Evolutionary conservation across 2,113 vertebrate genomes (phyloP).

Genomic region (Takifugu flavidus): DNA sequence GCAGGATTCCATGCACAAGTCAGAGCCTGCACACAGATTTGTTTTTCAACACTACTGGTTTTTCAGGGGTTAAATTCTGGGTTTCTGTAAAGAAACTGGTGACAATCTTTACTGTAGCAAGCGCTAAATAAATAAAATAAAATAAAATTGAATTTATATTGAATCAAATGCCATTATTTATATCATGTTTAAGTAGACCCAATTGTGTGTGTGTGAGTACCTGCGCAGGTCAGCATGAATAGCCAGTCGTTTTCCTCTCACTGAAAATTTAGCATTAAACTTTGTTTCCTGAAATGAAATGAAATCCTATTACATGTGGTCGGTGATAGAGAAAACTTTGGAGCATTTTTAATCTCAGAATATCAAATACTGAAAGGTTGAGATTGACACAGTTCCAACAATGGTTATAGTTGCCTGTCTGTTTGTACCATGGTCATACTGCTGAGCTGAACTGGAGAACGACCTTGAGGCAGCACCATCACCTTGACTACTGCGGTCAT

Average conservation of each 20-base stretch:
- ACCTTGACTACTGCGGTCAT: slow-evolving; percentile 84
- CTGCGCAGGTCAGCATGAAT: slow-evolving; percentile 85
- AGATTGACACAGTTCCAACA: too few species aligned
- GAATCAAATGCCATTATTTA: neutral
- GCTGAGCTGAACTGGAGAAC: slow-evolving; percentile 80
- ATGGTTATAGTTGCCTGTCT: neutral
- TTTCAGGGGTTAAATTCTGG: too few species aligned
- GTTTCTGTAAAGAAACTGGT: too few species aligned
- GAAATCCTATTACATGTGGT: neutral
- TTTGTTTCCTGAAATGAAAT: slow-evolving; percentile 77
- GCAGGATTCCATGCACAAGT: too few species aligned
- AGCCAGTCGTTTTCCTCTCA: slow-evolving; percentile 82
- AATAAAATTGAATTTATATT: neutral
- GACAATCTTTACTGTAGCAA: too few species aligned
- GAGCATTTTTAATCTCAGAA: too few species aligned
- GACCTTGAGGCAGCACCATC: slow-evolving; percentile 71
- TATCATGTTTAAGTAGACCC: neutral
- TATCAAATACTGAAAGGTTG: too few species aligned
- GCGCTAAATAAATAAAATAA: neutral
- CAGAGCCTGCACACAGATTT: too few species aligned
- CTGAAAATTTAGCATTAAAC: slow-evolving; percentile 84
- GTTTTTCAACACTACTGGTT: too few species aligned
- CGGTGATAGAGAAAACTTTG: too few species aligned
- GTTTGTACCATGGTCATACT: slow-evolving; percentile 88
- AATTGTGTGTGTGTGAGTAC: slow-evolving; percentile 58